A percentile compares a stretch with the other conserved stretches of the same genome.
Conservation (phyloP, 2,797 vertebrate genomes). For the Triplophysa bombifrons region DNA sequence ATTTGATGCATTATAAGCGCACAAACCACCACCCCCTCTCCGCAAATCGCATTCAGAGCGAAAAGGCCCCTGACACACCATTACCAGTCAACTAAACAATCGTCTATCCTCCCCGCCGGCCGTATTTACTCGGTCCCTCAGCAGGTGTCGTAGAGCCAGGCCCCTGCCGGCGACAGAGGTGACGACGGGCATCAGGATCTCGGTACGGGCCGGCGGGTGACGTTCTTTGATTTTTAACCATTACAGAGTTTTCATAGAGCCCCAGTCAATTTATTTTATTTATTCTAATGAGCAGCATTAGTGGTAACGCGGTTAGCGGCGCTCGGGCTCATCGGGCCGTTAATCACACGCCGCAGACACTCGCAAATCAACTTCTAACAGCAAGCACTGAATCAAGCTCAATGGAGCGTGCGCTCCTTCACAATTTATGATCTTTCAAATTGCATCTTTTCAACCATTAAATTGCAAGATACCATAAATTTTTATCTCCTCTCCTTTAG, state of each 20-base stretch:
- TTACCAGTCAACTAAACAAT: constrained; percentile 78
- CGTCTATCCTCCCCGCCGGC: constrained; percentile 67
- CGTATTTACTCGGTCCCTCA: constrained; percentile 1
- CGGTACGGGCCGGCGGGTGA: constrained; percentile 91
- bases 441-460: constrained; percentile 99
- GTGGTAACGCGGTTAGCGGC: constrained; percentile 95
- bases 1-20: constrained; percentile 83
- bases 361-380: constrained; percentile 99
- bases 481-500: constrained; percentile 99
- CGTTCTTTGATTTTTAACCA: constrained; percentile 99
- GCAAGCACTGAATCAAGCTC: constrained; percentile 99
- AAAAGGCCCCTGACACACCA: constrained; percentile 76
- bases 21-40: constrained; percentile 66
- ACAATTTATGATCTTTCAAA: constrained; percentile 99
- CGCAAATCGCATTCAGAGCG: constrained; percentile 64
- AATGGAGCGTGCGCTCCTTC: constrained; percentile 99
- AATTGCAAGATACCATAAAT: constrained; percentile 99
- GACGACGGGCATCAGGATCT: constrained; percentile 88
- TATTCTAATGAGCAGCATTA: constrained; percentile 99
- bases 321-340: constrained; percentile 99
- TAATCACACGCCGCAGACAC: constrained; percentile 99
- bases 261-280: constrained; percentile 99
- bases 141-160: constrained; percentile 60
- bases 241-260: constrained; percentile 99
- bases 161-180: constrained; percentile 88